Evolutionary conservation across 2,888 invertebrate genomes (phyloP).

Genomic region (Drosophila parthenogenetica): DNA sequence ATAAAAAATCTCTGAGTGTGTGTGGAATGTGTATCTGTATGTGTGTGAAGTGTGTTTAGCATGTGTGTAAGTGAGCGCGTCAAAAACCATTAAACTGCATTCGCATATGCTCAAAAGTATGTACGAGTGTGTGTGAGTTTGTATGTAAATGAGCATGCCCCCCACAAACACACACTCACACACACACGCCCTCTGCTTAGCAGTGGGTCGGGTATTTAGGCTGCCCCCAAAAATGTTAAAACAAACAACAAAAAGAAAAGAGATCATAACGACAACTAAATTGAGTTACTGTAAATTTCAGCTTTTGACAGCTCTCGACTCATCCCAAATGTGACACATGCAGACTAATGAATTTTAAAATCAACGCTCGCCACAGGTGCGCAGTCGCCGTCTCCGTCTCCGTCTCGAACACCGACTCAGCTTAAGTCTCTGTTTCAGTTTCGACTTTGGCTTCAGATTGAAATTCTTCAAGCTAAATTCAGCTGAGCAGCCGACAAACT

Average conservation of each 20-base stretch:
- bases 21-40: slow-evolving; percentile 10
- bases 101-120: slow-evolving; percentile 35
- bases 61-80: slow-evolving; percentile 62
- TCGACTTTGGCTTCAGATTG: slow-evolving; percentile 2
- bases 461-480: slow-evolving; percentile 4
- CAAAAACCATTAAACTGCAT: slow-evolving; percentile 71
- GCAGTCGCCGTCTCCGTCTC: slow-evolving; percentile 14
- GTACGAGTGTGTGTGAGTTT: slow-evolving; percentile 10
- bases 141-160: slow-evolving; percentile 41
- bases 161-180: slow-evolving; percentile 14
- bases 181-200: slow-evolving; percentile 12
- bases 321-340: slow-evolving; percentile 80
- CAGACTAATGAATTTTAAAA: slow-evolving; percentile 84
- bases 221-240: slow-evolving; percentile 27
- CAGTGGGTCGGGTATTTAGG: slow-evolving; percentile 26
- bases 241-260: slow-evolving; percentile 11
- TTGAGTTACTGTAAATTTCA: slow-evolving; percentile 54
- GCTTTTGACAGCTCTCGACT: slow-evolving; percentile 66
- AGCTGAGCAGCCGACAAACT: slow-evolving; percentile 69
- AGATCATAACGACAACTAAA: slow-evolving; percentile 75
- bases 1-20: slow-evolving; percentile 63
- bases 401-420: neutral
- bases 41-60: slow-evolving; percentile 19
- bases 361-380: slow-evolving; percentile 81
- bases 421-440: neutral